These are phyloP conservation scores for Tetragonula carbonaria DNA, from an alignment of 2,888 invertebrate species.

Conservation along the genomic window DNA sequence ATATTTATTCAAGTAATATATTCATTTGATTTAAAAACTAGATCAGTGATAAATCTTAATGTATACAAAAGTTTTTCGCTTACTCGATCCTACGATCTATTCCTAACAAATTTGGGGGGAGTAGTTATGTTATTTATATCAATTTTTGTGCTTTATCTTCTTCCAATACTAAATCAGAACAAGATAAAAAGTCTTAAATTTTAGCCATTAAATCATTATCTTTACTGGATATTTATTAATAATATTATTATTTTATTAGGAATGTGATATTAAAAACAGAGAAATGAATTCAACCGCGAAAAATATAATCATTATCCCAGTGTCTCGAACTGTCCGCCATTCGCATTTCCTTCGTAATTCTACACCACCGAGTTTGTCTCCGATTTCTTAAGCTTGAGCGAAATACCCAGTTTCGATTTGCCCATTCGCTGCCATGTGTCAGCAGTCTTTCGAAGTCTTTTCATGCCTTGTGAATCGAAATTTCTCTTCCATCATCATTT, in stretches of 20 bases:
- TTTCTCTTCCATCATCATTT: slow-evolving; percentile 4
- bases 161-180: too few species aligned
- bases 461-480: background rate
- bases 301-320: slow-evolving; percentile 17
- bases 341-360: slow-evolving; percentile 72
- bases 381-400: slow-evolving; percentile 72
- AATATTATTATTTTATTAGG: background rate
- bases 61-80: background rate
- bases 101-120: too few species aligned
- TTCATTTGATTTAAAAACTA: background rate
- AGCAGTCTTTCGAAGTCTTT: slow-evolving; percentile 37
- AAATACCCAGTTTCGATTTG: slow-evolving; percentile 70
- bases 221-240: too few species aligned
- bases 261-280: background rate
- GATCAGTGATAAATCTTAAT: background rate
- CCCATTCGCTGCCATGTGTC: slow-evolving; percentile 60
- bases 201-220: too few species aligned
- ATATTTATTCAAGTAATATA: background rate
- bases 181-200: too few species aligned
- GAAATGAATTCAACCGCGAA: slow-evolving; percentile 34
- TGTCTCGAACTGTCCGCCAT: slow-evolving; percentile 17
- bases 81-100: too few species aligned
- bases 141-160: too few species aligned
- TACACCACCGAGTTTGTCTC: slow-evolving; percentile 77
- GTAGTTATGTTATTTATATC: too few species aligned